Evolutionary conservation across 2,888 invertebrate genomes (phyloP).

Genomic region (Cryptus armator): DNA sequence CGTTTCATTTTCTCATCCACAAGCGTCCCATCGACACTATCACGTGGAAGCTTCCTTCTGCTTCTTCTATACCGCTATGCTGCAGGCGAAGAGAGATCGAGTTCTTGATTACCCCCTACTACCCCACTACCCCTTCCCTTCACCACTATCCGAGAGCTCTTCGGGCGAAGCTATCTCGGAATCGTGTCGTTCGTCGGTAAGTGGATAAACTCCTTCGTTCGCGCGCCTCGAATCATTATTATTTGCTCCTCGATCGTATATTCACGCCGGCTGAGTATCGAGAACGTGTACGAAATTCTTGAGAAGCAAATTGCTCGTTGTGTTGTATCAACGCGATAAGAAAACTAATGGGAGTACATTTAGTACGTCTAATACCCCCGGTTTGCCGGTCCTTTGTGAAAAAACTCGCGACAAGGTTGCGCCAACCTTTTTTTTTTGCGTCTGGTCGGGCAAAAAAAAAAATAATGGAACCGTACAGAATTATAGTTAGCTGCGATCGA

Average conservation of each 20-base stretch:
- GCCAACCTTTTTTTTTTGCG: too few relatives aligned
- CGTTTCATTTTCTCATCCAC: slow-evolving; percentile 65
- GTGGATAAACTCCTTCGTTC: slow-evolving; percentile 63
- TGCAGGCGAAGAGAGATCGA: slow-evolving; percentile 55
- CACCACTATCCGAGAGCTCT: slow-evolving; percentile 35
- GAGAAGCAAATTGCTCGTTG: slow-evolving; percentile 15
- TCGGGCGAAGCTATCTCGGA: slow-evolving; percentile 43
- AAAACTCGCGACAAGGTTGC: background rate
- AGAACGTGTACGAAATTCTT: slow-evolving; percentile 26
- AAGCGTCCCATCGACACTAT: slow-evolving; percentile 28
- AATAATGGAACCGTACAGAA: too few relatives aligned
- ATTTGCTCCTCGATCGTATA: slow-evolving; percentile 32
- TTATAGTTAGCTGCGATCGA: too few relatives aligned
- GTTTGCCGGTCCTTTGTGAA: background rate
- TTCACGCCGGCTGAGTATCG: slow-evolving; percentile 28
- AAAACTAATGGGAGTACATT: background rate
- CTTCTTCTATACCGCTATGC: slow-evolving; percentile 37
- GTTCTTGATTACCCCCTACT: slow-evolving; percentile 62
- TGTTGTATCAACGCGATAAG: background rate
- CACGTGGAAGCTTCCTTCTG: slow-evolving; percentile 3
- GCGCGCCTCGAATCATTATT: slow-evolving; percentile 51
- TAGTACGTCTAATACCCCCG: too few relatives aligned
- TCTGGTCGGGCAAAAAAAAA: too few relatives aligned
- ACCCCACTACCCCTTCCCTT: slow-evolving; percentile 5
- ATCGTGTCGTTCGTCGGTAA: slow-evolving; percentile 64